phyloP scores from a whole-genome alignment of 2,797 vertebrate genomes.

The Platyrinchus mystaceus region DNA sequence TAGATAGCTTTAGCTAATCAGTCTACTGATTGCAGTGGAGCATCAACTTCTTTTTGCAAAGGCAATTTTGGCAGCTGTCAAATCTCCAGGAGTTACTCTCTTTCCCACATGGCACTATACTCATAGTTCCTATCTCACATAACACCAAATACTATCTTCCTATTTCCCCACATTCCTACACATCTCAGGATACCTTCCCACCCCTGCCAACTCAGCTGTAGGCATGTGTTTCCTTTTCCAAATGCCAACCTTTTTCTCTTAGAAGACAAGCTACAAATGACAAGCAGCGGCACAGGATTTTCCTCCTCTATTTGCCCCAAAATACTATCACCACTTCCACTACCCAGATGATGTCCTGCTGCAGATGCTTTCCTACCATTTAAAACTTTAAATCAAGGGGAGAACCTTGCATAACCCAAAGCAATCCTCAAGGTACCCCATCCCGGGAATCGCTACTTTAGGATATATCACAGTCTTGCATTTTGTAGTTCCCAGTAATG shows the following conservation, averaged over 20 bases:
- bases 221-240: not conserved
- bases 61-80: not conserved
- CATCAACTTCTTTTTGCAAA: not conserved
- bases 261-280: not conserved
- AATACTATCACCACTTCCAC: not conserved
- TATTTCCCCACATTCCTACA: not conserved
- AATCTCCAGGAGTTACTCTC: not conserved
- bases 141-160: not conserved
- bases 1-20: not conserved
- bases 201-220: not conserved
- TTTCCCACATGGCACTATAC: not conserved
- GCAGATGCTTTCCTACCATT: not conserved
- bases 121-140: not conserved
- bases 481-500: not conserved
- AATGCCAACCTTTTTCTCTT: not conserved
- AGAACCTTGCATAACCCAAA: not conserved
- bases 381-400: not conserved
- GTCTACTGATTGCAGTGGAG: not conserved
- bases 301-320: not conserved
- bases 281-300: not conserved
- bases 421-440: not conserved
- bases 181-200: not conserved
- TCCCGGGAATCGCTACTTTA: not conserved
- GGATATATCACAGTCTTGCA: not conserved
- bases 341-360: not conserved